Evolutionary conservation across 2,888 invertebrate genomes (phyloP), one percentile per base, ranked within the genome.

Genomic region (Galerucella pusilla): DNA sequence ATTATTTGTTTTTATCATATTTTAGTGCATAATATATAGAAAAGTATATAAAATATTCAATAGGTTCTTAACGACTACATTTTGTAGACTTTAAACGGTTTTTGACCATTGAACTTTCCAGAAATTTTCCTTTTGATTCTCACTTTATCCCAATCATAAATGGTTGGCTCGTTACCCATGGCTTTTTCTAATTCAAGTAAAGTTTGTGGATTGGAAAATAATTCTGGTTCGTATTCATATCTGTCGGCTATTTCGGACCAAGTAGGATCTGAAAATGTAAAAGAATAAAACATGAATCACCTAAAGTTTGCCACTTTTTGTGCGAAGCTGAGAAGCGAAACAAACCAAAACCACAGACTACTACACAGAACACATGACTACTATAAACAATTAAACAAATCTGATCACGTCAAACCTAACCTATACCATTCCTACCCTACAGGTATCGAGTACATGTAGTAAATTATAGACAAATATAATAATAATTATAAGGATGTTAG

Each of bases 221-320:
- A 49, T 76, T 87, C 86, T 6, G 87, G 87, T 64, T 87, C 82
- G 76, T 85, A 86, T 75, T 87, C 87, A 73, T 85, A 85, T 70
- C 83, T 78, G 14, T 86, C 85, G 10, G 86, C 85, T 54, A 87
- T 81, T 68, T 87, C 86, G 0, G 83, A 80, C 86, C 86, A 87
- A 42, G 80, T 79, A 2, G 85, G 83, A 80, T 82, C 86, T 86
- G 45, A 6, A 25, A 52, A 52, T n/a, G 57, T 68, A 5, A 28
- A 28, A 68, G 35, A 1, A 54, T 28, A 28, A 1, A 28, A 28
- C 28, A 28, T 28, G 28, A 28, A 28, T 3, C 28, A n/a, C n/a
- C n/a, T n/a, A n/a, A n/a, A n/a, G n/a, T n/a, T n/a, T n/a, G 1
- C 28, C 28, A 1, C 28, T 28, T 28, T 28, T 28, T 28, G 28